These are phyloP conservation scores for Chaetophractus vellerosus DNA, from an alignment of 2,797 vertebrate genomes.

Conservation along the genomic window DNA sequence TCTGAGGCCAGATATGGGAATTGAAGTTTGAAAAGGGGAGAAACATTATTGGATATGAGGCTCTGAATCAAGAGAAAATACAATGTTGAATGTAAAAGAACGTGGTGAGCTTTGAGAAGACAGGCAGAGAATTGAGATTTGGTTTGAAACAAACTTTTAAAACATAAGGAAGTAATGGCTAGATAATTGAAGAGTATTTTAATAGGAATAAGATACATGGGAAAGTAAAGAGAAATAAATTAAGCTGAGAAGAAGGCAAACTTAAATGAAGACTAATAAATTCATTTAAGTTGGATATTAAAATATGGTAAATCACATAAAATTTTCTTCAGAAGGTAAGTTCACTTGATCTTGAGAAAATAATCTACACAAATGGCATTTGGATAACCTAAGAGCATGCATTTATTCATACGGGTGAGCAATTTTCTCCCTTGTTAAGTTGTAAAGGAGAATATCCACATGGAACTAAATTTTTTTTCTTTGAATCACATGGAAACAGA, in stretches of 20 bases:
- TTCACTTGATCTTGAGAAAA: slow-evolving; percentile 32
- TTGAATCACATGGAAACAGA: not conserved
- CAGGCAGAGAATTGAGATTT: slow-evolving; percentile 35
- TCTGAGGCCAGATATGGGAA: not conserved
- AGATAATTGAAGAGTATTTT: slow-evolving; percentile 23
- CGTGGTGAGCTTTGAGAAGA: slow-evolving; percentile 7
- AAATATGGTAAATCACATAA: not conserved
- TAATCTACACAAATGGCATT: not conserved
- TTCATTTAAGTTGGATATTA: slow-evolving; percentile 9
- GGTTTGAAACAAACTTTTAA: not conserved
- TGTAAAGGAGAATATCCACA: slow-evolving; percentile 44
- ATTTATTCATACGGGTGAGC: not conserved
- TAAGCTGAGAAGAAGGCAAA: not conserved
- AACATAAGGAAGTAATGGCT: slow-evolving; percentile 39
- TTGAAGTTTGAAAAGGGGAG: not conserved
- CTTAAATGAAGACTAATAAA: not conserved
- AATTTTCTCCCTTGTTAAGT: not conserved
- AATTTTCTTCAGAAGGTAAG: slow-evolving; percentile 22
- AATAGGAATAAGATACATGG: slow-evolving; percentile 15
- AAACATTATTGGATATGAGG: slow-evolving; percentile 16
- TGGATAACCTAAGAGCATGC: not conserved
- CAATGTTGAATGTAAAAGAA: not conserved
- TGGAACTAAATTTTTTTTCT: slow-evolving; percentile 38
- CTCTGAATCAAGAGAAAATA: slow-evolving; percentile 51
- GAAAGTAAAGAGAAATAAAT: not conserved